Base-by-base conservation (phyloP, 2,113 vertebrate genomes). In the Morphnarchus princeps region DNA sequence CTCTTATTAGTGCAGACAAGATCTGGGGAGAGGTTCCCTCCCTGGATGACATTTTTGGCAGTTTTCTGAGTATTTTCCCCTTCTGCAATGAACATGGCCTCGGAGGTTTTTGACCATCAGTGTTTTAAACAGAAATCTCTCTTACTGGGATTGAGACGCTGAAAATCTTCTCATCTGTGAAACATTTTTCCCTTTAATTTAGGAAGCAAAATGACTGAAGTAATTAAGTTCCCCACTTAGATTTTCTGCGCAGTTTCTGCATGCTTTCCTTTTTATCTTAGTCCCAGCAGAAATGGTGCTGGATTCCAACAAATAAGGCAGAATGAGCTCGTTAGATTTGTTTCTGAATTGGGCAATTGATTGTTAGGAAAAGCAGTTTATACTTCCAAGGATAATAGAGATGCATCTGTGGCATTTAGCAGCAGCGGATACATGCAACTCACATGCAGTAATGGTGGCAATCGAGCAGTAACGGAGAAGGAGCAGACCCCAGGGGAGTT, bases 31-130 rank as follows among this genome's bases (percentile, higher is more conserved):
- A 89, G 26, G 17, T 93, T 95, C 78, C 87, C 70, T 95, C 63
- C 38, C 54, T 50, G 54, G 36, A 47, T 95, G 93, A 97, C 43
- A 82, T 85, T 94, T 95, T 77, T 96, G 91, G 94, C 96, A 91
- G 74, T 78, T 95, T 73, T 91, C 49, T 59, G 94, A 70, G 20
- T 93, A 79, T 90, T 87, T 91, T 86, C 34, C 47, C 58, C 55
- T 67, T 90, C 79, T 94, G 58, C 0, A 0, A 49, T 34, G 87
- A 96, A 17, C 49, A 9, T 13, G 42, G 77, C 80, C 71, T 79
- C 72, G 92, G 77, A 92, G 76, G 65, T 21, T 90, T 90, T 90
- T 0, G 16, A 45, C 78, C 49, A 40, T 86, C 50, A 40, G 32
- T 1, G 1, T 70, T 92, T 96, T 67, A 83, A 92, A 77, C 29